A percentile compares a stretch with the other conserved stretches of the same genome.
These are phyloP conservation scores for Cavia porcellus DNA, from an alignment of 2,113 vertebrate species.

Conservation along the genomic window DNA sequence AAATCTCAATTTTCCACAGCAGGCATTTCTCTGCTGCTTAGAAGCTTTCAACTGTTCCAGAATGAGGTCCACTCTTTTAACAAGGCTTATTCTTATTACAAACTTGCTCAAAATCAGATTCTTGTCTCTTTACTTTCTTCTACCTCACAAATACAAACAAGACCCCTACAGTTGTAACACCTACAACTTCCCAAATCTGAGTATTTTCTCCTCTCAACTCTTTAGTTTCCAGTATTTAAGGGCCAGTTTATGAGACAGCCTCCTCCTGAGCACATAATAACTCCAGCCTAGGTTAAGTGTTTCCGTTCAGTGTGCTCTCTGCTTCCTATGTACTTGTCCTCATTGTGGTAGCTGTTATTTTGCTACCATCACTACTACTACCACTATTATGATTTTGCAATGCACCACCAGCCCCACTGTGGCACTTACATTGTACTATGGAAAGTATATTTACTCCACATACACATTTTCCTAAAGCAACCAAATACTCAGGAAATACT, in stretches of 20 bases:
- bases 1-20: slow-evolving; percentile 36
- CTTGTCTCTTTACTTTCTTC: background rate
- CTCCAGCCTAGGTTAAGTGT: background rate
- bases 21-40: background rate
- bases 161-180: background rate
- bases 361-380: background rate
- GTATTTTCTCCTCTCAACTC: background rate
- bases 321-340: background rate
- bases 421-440: background rate
- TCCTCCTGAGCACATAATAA: background rate
- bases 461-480: background rate
- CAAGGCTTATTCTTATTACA: slow-evolving; percentile 24
- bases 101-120: background rate
- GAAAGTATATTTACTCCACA: background rate
- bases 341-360: background rate
- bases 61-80: slow-evolving; percentile 10
- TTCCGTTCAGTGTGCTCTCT: background rate
- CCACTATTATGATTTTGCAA: background rate
- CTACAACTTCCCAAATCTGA: background rate
- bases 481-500: background rate
- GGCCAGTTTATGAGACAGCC: background rate
- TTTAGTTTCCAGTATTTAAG: background rate
- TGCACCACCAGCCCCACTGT: background rate
- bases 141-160: background rate
- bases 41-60: background rate